phyloP scores from a whole-genome alignment of 2,797 vertebrate species.

The Phoebastria nigripes region DNA sequence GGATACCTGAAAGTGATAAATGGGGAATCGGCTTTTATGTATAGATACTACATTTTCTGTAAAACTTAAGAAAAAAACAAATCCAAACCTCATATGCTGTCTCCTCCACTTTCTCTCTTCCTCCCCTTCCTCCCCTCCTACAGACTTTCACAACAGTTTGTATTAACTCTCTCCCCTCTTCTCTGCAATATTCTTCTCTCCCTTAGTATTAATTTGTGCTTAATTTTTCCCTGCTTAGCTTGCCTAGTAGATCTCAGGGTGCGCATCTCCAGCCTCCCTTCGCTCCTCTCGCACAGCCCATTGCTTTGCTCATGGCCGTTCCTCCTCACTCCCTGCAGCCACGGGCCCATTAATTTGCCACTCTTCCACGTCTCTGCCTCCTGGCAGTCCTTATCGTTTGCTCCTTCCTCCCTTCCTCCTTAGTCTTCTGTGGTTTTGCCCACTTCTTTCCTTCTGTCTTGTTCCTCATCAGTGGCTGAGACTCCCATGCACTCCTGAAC shows the following conservation, averaged over 20 bases:
- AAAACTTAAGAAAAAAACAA: neutral
- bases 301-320: neutral
- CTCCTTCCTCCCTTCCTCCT: neutral
- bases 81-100: neutral
- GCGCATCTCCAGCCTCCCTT: rapidly evolving
- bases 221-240: neutral
- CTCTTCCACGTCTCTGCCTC: neutral
- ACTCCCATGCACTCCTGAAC: neutral
- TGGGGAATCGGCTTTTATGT: neutral
- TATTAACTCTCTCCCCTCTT: neutral
- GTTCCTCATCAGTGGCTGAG: neutral
- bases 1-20: neutral
- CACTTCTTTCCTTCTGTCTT: neutral
- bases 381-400: neutral
- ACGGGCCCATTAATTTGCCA: neutral
- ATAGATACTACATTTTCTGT: neutral
- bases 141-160: neutral
- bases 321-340: neutral
- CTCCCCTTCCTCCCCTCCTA: neutral
- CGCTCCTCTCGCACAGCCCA: rapidly evolving
- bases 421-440: neutral
- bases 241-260: neutral
- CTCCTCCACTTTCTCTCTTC: neutral
- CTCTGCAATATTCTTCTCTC: neutral
- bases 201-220: neutral